Conservation (phyloP, 2,113 vertebrate genomes). For the Semnornis frantzii region DNA sequence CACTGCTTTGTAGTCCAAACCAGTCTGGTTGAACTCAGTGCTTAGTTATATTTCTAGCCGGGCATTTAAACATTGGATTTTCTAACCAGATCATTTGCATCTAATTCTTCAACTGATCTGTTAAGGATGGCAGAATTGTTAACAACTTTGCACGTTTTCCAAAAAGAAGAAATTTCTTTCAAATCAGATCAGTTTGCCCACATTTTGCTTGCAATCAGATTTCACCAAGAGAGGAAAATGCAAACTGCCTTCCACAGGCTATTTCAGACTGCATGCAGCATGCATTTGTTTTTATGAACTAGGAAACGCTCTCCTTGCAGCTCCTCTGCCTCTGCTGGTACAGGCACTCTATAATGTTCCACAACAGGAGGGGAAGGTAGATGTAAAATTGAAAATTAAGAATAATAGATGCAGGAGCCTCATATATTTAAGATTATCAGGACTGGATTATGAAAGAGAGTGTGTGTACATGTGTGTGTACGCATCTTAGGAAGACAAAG, state of each 20-base stretch:
- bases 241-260: neutral
- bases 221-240: conserved; percentile 5
- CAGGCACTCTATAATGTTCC: neutral
- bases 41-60: neutral
- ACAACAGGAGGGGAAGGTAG: conserved; percentile 48
- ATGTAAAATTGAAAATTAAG: conserved; percentile 66
- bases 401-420: conserved; percentile 32
- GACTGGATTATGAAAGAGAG: conserved; percentile 66
- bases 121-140: neutral
- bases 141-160: neutral
- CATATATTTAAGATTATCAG: conserved; percentile 67
- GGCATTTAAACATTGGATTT: neutral
- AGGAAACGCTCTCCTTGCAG: neutral
- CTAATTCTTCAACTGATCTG: neutral
- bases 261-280: neutral
- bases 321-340: conserved; percentile 26
- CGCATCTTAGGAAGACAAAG: conserved; percentile 79
- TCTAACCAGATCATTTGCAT: neutral
- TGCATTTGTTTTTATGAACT: conserved; percentile 16
- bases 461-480: conserved; percentile 39
- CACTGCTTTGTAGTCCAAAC: neutral
- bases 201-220: neutral
- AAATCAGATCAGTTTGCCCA: neutral
- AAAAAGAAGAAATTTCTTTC: neutral
- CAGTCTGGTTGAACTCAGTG: neutral